These are phyloP conservation scores for Nesidiocoris tenuis DNA, from an alignment of 2,888 invertebrate species.

Conservation along the genomic window DNA sequence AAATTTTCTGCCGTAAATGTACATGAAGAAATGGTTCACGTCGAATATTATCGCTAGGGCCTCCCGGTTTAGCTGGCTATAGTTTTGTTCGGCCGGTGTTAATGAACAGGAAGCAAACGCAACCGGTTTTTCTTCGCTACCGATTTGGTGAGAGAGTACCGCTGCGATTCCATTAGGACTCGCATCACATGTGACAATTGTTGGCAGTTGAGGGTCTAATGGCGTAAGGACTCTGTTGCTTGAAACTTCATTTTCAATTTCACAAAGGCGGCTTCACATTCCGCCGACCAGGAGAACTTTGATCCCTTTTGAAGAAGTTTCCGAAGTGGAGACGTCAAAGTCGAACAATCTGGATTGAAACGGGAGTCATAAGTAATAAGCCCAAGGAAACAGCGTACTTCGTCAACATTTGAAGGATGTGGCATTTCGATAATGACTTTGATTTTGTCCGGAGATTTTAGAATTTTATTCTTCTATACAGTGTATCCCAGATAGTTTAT, in stretches of 20 bases:
- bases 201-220: too few relatives aligned
- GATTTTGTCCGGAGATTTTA: slow-evolving; percentile 13
- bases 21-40: too few relatives aligned
- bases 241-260: neutral
- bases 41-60: too few relatives aligned
- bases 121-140: too few relatives aligned
- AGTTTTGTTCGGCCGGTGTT: too few relatives aligned
- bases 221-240: too few relatives aligned
- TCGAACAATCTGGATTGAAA: slow-evolving; percentile 9
- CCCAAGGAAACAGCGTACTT: slow-evolving; percentile 12
- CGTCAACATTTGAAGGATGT: slow-evolving; percentile 3
- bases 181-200: neutral
- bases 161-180: slow-evolving; percentile 39
- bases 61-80: too few relatives aligned
- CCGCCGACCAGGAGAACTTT: neutral
- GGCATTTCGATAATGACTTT: neutral
- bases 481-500: neutral
- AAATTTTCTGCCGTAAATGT: too few relatives aligned
- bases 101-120: too few relatives aligned
- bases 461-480: slow-evolving; percentile 6
- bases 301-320: neutral
- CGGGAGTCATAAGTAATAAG: slow-evolving; percentile 18
- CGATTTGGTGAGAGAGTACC: too few relatives aligned
- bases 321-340: neutral
- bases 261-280: slow-evolving; percentile 43